A percentile compares a stretch with the other conserved stretches of the same genome.
These are phyloP conservation scores for Dreissena rostriformis DNA, from an alignment of 1,140 invertebrate species.

Conservation along the genomic window DNA sequence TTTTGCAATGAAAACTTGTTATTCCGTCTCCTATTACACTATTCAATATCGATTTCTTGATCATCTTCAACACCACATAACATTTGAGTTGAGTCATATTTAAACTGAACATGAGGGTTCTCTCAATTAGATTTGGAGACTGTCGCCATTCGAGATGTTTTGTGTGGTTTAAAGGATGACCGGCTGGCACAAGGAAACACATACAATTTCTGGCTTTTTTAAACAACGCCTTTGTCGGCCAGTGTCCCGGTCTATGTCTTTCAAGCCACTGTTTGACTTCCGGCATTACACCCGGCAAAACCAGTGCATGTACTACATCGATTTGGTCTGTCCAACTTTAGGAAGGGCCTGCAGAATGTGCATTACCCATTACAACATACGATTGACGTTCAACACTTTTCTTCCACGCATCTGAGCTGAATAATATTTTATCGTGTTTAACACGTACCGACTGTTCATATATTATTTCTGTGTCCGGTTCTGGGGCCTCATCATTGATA, in stretches of 20 bases:
- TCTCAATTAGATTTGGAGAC: not conserved
- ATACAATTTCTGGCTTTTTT: not conserved
- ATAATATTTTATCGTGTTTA: no score
- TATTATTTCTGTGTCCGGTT: not conserved
- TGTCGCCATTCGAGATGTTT: not conserved
- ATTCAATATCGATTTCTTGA: not conserved
- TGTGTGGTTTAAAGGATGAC: not conserved
- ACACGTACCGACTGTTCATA: not conserved
- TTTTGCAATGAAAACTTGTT: not conserved
- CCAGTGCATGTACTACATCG: not conserved
- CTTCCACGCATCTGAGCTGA: not conserved
- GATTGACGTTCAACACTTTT: not conserved
- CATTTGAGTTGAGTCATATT: not conserved
- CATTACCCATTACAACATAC: not conserved
- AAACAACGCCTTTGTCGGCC: not conserved
- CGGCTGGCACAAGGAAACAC: not conserved
- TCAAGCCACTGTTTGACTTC: not conserved
- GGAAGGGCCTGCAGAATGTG: not conserved
- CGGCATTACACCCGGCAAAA: not conserved
- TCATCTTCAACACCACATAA: constrained; percentile 11
- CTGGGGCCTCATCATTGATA: not conserved
- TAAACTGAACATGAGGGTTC: not conserved
- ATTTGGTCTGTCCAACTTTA: not conserved
- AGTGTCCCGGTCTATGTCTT: not conserved
- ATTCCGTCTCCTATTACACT: not conserved